Conservation (phyloP, 2,888 invertebrate species). For the Hypselothyrea guttata region DNA sequence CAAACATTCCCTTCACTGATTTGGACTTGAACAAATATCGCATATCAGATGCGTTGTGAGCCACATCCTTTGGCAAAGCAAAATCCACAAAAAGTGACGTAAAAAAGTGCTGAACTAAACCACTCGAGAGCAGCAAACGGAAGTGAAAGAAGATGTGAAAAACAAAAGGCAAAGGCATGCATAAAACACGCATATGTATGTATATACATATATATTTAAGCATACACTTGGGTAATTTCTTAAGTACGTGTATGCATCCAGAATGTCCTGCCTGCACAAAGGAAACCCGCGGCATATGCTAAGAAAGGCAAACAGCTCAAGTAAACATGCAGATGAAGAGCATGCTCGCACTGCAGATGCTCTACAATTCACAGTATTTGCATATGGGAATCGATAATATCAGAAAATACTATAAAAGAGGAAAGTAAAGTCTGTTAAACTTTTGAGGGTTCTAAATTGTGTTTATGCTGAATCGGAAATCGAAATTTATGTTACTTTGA, state of each 20-base stretch:
- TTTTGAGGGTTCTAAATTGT: too few relatives aligned
- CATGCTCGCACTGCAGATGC: not conserved
- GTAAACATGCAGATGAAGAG: too few relatives aligned
- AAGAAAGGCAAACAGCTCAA: constrained; percentile 2
- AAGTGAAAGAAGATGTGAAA: constrained; percentile 47
- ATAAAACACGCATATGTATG: too few relatives aligned
- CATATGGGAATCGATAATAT: too few relatives aligned
- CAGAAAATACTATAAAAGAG: too few relatives aligned
- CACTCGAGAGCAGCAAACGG: constrained; percentile 57
- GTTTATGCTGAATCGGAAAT: too few relatives aligned
- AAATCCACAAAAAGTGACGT: constrained; percentile 28
- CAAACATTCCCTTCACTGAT: not conserved
- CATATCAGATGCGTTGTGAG: not conserved
- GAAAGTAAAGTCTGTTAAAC: too few relatives aligned
- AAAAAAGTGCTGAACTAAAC: constrained; percentile 4
- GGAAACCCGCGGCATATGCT: constrained; percentile 10
- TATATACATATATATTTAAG: constrained; percentile 6
- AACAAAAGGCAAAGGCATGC: constrained; percentile 30
- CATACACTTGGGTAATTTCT: constrained; percentile 31
- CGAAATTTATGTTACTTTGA: too few relatives aligned
- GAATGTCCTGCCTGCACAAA: constrained; percentile 23
- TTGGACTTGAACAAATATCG: constrained; percentile 5
- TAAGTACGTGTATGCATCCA: constrained; percentile 9
- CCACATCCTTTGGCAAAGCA: constrained; percentile 39
- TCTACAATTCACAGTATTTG: not conserved